A percentile compares a stretch with the other conserved stretches of the same genome.
These are phyloP conservation scores for Scaptodrosophila latifasciaeformis DNA, from an alignment of 2,888 invertebrate species.

Conservation along the genomic window DNA sequence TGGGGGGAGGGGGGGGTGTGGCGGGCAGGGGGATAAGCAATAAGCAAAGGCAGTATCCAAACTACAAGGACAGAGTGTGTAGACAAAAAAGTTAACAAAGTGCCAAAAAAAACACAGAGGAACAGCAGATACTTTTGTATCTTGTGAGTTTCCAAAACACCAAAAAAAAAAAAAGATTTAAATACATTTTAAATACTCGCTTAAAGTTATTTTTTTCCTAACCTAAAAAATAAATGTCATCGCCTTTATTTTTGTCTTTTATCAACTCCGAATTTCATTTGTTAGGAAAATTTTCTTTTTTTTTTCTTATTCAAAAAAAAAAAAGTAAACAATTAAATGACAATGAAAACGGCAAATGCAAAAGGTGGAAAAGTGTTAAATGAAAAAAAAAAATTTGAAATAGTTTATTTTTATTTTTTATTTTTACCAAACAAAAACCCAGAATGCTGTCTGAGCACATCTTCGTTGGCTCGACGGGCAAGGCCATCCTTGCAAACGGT, in stretches of 20 bases:
- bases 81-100: background rate
- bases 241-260: conserved; percentile 30
- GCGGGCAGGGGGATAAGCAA: no score
- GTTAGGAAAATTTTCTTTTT: conserved; percentile 12
- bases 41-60: no score
- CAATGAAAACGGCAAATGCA: conserved; percentile 10
- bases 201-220: conserved; percentile 20
- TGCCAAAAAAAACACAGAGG: no score
- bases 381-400: conserved; percentile 41
- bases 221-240: conserved; percentile 31
- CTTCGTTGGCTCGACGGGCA: conserved; percentile 75
- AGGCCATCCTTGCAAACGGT: conserved; percentile 74
- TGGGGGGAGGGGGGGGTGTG: no score
- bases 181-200: background rate
- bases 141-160: no score
- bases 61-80: background rate
- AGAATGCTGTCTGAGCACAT: conserved; percentile 75
- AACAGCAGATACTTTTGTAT: no score
- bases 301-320: conserved; percentile 4
- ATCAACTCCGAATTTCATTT: conserved; percentile 72
- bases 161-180: no score
- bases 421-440: conserved; percentile 75
- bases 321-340: conserved; percentile 4
- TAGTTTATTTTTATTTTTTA: no score
- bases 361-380: conserved; percentile 5